Evolutionary conservation across 1,140 invertebrate species (phyloP).

Genomic region (Melitaea cinxia): DNA sequence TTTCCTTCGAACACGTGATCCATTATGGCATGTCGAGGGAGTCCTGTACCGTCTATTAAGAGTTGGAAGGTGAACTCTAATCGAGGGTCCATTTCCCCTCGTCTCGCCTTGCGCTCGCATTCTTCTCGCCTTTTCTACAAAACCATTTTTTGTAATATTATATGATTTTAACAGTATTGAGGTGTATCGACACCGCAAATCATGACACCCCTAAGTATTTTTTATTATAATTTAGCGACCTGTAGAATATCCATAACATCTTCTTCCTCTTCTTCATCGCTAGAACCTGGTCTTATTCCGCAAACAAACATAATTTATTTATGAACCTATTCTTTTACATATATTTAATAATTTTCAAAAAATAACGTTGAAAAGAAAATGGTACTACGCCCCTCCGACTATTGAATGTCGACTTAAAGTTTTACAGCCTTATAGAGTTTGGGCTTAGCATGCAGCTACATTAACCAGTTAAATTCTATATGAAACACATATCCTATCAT

Average conservation of each 20-base stretch:
- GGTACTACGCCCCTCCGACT: background rate
- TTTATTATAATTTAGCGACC: conserved; percentile 39
- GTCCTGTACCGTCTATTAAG: conserved; percentile 90
- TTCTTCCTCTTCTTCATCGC: conserved; percentile 73
- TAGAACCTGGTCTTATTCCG: conserved; percentile 63
- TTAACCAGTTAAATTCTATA: conserved; percentile 1
- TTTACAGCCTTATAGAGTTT: conserved; percentile 8
- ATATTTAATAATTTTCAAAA: background rate
- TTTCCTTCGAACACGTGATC: conserved; percentile 94
- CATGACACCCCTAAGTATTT: no score
- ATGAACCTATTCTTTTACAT: conserved; percentile 6
- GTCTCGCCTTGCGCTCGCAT: conserved; percentile 92
- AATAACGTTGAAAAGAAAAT: background rate
- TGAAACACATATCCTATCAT: conserved; percentile 2
- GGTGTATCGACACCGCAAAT: no score
- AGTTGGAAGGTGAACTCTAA: conserved; percentile 94
- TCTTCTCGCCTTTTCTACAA: conserved; percentile 91
- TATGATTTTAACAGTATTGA: no score
- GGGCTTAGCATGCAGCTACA: conserved; percentile 19
- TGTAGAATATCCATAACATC: conserved; percentile 76
- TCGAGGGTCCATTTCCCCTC: conserved; percentile 94
- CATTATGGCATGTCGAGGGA: conserved; percentile 92
- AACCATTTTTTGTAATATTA: no score
- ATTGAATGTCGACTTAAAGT: conserved; percentile 15
- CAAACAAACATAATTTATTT: conserved; percentile 65